These are phyloP conservation scores for Catocala nupta DNA, from an alignment of 2,888 invertebrate species.

Conservation along the genomic window DNA sequence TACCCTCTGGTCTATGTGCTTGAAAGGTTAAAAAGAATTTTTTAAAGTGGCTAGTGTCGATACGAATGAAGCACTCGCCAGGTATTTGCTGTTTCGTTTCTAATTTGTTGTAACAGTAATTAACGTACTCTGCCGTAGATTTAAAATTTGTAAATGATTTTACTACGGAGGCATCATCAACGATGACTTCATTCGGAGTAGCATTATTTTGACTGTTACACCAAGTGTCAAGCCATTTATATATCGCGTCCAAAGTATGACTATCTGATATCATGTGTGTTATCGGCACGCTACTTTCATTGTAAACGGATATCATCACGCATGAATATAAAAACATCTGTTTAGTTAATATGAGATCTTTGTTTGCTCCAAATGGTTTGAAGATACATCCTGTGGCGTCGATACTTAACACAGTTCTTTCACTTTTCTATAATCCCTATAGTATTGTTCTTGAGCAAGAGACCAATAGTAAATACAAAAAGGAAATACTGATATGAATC, in stretches of 20 bases:
- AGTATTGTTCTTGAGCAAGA: slow-evolving; percentile 14
- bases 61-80: slow-evolving; percentile 18
- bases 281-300: slow-evolving; percentile 18
- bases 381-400: slow-evolving; percentile 24
- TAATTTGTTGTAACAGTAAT: slow-evolving; percentile 19
- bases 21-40: background rate
- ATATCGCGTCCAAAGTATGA: slow-evolving; percentile 23
- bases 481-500: slow-evolving; percentile 3
- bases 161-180: slow-evolving; percentile 26
- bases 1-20: too few relatives aligned
- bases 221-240: slow-evolving; percentile 23
- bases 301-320: slow-evolving; percentile 6
- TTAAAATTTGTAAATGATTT: slow-evolving; percentile 19
- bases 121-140: slow-evolving; percentile 24
- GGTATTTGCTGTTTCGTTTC: slow-evolving; percentile 4
- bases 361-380: slow-evolving; percentile 11
- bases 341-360: slow-evolving; percentile 7
- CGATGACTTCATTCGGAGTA: slow-evolving; percentile 20
- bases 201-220: slow-evolving; percentile 12
- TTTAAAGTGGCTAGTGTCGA: slow-evolving; percentile 11
- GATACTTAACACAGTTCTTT: slow-evolving; percentile 15
- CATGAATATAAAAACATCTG: slow-evolving; percentile 13
- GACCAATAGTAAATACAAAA: slow-evolving; percentile 19
- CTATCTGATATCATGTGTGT: slow-evolving; percentile 23
- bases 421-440: slow-evolving; percentile 12